phyloP scores from a whole-genome alignment of 2,888 invertebrate species.

The Drosophila robusta region DNA sequence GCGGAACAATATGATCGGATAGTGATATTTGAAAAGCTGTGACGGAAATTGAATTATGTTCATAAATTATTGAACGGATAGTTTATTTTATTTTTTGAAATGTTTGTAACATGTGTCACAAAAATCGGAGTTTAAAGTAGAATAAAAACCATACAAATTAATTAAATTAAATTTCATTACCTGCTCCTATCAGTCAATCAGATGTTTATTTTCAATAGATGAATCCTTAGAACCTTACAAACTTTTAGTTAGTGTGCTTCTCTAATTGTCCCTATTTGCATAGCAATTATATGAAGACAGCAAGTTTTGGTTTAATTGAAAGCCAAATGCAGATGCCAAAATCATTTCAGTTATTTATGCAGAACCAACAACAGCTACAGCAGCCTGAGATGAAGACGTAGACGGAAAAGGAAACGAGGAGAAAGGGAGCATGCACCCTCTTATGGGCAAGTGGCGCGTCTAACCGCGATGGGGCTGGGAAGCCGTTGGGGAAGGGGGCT shows the following conservation, averaged over 20 bases:
- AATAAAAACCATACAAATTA: no score
- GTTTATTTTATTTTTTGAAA: no score
- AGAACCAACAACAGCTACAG: conserved; percentile 21
- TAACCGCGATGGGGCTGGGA: conserved; percentile 29
- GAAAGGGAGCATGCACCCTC: conserved; percentile 5
- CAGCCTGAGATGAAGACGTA: background rate
- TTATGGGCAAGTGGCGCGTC: conserved; percentile 36
- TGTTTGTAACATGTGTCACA: no score
- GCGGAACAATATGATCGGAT: no score
- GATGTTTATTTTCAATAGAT: no score
- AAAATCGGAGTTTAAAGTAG: no score
- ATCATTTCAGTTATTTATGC: conserved; percentile 60
- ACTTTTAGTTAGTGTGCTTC: background rate
- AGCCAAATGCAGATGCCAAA: conserved; percentile 61
- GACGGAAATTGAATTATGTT: no score
- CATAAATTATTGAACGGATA: no score
- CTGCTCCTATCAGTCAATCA: no score
- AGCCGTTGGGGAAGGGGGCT: background rate
- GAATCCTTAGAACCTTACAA: no score
- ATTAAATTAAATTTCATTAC: no score
- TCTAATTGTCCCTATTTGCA: conserved; percentile 59
- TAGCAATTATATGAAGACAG: conserved; percentile 54
- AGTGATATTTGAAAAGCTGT: no score
- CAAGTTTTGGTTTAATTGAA: conserved; percentile 58
- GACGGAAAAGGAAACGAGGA: background rate